Percentiles rank a stretch among this genome's conserved stretches.
phyloP scores from a whole-genome alignment of 2,888 invertebrate genomes.

The Epirrhoe tristata region DNA sequence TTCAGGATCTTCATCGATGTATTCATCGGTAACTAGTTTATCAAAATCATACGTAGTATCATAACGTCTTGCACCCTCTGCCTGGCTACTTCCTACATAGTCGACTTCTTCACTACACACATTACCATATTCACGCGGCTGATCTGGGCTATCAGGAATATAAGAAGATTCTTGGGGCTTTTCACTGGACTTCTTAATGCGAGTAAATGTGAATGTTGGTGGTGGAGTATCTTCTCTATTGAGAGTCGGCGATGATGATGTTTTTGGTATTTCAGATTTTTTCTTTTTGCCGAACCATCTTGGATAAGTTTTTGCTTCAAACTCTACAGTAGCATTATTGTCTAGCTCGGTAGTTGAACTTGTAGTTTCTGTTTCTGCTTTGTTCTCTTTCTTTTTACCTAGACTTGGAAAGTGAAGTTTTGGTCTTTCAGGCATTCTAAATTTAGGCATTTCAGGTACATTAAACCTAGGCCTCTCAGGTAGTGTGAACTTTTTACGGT shows the following conservation, averaged over 20 bases:
- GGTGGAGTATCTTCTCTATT: slow-evolving; percentile 86
- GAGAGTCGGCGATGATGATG: slow-evolving; percentile 81
- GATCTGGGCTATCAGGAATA: slow-evolving; percentile 72
- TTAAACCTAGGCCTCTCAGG: slow-evolving; percentile 85
- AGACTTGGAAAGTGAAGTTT: slow-evolving; percentile 88
- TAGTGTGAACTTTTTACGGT: slow-evolving; percentile 87
- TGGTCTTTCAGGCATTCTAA: slow-evolving; percentile 85
- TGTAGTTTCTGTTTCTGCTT: slow-evolving; percentile 66
- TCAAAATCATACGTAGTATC: slow-evolving; percentile 83
- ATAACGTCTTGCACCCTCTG: slow-evolving; percentile 70
- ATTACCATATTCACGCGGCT: slow-evolving; percentile 80
- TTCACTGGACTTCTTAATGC: slow-evolving; percentile 78
- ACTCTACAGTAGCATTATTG: slow-evolving; percentile 86
- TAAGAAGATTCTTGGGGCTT: slow-evolving; percentile 77
- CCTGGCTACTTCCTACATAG: slow-evolving; percentile 59
- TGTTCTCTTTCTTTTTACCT: slow-evolving; percentile 80
- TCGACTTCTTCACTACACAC: slow-evolving; percentile 61
- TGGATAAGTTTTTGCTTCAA: slow-evolving; percentile 92
- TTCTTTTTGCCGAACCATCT: slow-evolving; percentile 87
- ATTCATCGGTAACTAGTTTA: slow-evolving; percentile 82
- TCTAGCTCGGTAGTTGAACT: slow-evolving; percentile 70
- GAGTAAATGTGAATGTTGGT: slow-evolving; percentile 87
- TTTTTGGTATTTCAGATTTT: slow-evolving; percentile 73
- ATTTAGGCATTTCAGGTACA: slow-evolving; percentile 84
- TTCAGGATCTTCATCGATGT: slow-evolving; percentile 79